Base-by-base conservation (phyloP, 2,797 vertebrate genomes). In the Vespertilio murinus region DNA sequence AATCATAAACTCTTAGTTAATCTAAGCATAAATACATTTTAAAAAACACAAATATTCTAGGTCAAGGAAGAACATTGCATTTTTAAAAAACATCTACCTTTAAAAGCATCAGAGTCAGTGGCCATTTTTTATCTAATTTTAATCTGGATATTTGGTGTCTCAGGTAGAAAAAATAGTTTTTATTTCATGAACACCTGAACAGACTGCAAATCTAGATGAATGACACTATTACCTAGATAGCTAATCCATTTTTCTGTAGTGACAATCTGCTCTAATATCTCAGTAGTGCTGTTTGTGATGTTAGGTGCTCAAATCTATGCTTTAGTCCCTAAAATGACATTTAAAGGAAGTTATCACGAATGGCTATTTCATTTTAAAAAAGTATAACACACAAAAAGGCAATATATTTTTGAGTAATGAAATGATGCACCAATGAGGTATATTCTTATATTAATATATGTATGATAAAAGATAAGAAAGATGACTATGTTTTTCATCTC, bases 181-280 rank as follows among this genome's bases (percentile, higher is more conserved):
- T 92, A 90, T 71, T 86, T 95, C 65, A 86, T 56, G 74, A 90
- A 74, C 81, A 96, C 17, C n/a, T 45, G 56, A 94, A 88, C 14
- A 94, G 52, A 82, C 6, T 65, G 94, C 75, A 96, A 92, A 95
- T 97, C 74, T 67, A 93, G 93, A 93, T 95, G 74, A 92, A 96
- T 94, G 93, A 64, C 45, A 88, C 74, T 61, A 94, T 95, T 96
- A 95, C n/a, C 20, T 75, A 8, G 45, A 25, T 85, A 92, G 69
- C 65, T 95, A 93, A 96, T 85, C 52, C 74, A 94, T 95, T 95
- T 94, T 95, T 96, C 77, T 92, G 28, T 81, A 42, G 45, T 96
- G 92, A 94, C 47, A 93, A 77, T 91, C 28, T 94, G 11, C 65
- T 4, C 30, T 95, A 52, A 86, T 90, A 85, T 85, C 92, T 96